phyloP scores from a whole-genome alignment of 2,888 invertebrate species.

The Xestobium rufovillosum region DNA sequence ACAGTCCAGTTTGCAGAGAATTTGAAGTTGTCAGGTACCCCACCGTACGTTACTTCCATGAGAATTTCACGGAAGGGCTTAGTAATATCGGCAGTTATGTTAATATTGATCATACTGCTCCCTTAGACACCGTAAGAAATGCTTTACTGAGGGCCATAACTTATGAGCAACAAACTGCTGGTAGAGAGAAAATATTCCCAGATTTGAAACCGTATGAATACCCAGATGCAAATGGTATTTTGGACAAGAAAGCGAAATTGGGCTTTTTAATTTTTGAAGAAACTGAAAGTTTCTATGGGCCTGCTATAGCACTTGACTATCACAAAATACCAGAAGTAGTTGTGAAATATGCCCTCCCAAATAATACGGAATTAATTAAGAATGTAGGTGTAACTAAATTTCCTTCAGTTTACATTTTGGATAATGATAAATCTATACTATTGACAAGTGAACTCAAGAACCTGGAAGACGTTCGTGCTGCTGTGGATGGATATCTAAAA shows the following conservation, averaged over 20 bases:
- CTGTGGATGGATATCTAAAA: conserved; percentile 49
- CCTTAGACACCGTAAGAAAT: too few species aligned
- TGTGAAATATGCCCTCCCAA: conserved; percentile 51
- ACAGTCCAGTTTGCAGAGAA: too few species aligned
- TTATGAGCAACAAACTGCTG: conserved; percentile 54
- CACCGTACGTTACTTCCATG: too few species aligned
- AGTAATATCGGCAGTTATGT: too few species aligned
- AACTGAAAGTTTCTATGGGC: conserved; percentile 53
- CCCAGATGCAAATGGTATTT: conserved; percentile 36
- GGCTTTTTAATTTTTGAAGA: conserved; percentile 62
- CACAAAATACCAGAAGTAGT: conserved; percentile 49
- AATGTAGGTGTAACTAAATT: conserved; percentile 45
- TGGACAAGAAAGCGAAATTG: neutral
- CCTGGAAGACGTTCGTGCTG: conserved; percentile 43
- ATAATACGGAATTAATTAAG: conserved; percentile 49
- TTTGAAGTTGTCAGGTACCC: too few species aligned
- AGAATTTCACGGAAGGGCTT: too few species aligned
- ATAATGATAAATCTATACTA: too few species aligned
- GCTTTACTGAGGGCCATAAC: conserved; percentile 52
- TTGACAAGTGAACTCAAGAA: too few species aligned
- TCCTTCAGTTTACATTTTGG: conserved; percentile 49
- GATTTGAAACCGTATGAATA: conserved; percentile 54
- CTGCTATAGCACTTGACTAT: conserved; percentile 61
- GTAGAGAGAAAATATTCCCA: conserved; percentile 55
- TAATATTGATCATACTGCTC: too few species aligned